Evolutionary conservation across 2,113 vertebrate genomes (phyloP).

Genomic region (Alectura lathami): DNA sequence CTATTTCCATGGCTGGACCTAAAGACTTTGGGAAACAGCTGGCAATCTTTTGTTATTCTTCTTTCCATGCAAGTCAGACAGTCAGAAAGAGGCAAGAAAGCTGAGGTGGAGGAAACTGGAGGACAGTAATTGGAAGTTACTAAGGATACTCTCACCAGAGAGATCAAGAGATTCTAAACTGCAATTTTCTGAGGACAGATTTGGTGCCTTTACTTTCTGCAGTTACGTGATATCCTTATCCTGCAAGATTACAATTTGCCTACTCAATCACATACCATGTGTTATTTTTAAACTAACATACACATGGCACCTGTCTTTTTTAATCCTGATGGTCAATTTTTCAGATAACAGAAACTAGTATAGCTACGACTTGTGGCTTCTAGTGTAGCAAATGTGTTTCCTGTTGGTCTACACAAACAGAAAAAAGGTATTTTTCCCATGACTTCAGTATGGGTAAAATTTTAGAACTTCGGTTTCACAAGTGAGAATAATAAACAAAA

Average conservation of each 20-base stretch:
- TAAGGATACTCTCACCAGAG: rapidly evolving
- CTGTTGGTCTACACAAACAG: neutral
- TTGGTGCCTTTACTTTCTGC: neutral
- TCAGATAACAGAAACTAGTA: neutral
- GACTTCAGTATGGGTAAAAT: neutral
- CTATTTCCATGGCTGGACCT: neutral
- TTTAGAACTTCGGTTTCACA: neutral
- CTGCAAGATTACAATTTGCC: neutral
- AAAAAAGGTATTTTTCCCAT: neutral
- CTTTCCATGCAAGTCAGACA: neutral
- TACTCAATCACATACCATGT: neutral
- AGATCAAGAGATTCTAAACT: neutral
- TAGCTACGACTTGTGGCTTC: neutral
- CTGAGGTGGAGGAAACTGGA: neutral
- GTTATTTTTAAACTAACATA: constrained; percentile 14
- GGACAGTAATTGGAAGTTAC: rapidly evolving
- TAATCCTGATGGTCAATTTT: neutral
- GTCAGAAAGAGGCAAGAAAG: neutral
- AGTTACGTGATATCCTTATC: neutral
- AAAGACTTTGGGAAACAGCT: neutral
- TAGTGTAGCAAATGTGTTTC: neutral
- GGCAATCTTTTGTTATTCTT: neutral
- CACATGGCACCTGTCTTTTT: neutral
- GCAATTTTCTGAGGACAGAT: neutral
- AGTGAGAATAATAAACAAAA: constrained; percentile 17